Conservation (phyloP, 2,113 vertebrate species). For the Gallinago jamesoni region DNA sequence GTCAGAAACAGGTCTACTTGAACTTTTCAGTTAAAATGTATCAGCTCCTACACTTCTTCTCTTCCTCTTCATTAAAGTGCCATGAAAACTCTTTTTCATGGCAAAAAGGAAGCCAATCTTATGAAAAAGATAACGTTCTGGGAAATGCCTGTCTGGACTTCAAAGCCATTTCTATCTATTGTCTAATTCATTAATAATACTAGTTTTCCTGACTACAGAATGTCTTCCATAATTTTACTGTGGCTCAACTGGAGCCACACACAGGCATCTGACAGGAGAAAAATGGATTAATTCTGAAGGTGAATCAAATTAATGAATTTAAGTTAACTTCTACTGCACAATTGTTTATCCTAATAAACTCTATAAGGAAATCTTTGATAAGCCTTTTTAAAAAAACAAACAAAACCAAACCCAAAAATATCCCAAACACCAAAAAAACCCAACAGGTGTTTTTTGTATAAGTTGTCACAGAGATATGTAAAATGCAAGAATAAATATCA, state of each 20-base stretch:
- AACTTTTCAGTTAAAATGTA: background rate
- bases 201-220: background rate
- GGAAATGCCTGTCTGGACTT: background rate
- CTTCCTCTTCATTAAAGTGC: background rate
- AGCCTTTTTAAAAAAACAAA: background rate
- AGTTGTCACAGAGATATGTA: background rate
- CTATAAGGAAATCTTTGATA: background rate
- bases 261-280: background rate
- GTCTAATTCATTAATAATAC: background rate
- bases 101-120: background rate
- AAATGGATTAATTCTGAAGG: background rate
- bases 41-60: background rate
- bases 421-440: background rate
- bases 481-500: background rate
- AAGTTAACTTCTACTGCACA: background rate
- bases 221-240: background rate
- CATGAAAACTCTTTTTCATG: background rate
- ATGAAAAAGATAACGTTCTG: background rate
- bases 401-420: too few relatives aligned
- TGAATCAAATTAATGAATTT: background rate
- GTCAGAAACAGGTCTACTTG: background rate
- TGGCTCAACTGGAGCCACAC: background rate
- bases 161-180: background rate
- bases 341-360: background rate
- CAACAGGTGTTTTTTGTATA: background rate